A percentile compares a stretch with the other conserved stretches of the same genome.
These are phyloP conservation scores for Isoperla grammatica DNA, from an alignment of 2,888 invertebrate genomes.

Conservation along the genomic window DNA sequence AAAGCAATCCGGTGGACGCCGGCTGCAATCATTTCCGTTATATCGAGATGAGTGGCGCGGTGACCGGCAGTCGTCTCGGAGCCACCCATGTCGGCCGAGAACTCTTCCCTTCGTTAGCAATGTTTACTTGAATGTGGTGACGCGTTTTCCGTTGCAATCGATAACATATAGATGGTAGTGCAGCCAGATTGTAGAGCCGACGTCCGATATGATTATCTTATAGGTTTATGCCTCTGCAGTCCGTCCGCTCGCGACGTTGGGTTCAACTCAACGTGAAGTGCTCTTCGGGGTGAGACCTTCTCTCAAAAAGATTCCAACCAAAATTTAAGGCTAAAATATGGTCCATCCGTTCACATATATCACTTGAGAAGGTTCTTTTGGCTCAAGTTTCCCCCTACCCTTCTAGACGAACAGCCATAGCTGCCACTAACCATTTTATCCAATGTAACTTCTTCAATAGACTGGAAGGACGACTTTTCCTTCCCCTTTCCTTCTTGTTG, in stretches of 20 bases:
- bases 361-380: conserved; percentile 20
- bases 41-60: neutral
- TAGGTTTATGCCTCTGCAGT: conserved; percentile 13
- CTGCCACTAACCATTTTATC: conserved; percentile 30
- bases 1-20: neutral
- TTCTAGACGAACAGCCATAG: conserved; percentile 20
- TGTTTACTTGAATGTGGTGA: too few species aligned
- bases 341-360: conserved; percentile 25
- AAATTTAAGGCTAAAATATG: conserved; percentile 28
- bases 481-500: conserved; percentile 18
- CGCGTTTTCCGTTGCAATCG: too few species aligned
- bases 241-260: neutral
- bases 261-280: neutral
- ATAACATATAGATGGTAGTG: too few species aligned
- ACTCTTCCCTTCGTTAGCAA: too few species aligned
- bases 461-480: conserved; percentile 25
- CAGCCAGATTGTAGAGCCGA: too few species aligned
- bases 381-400: conserved; percentile 13
- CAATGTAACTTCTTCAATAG: conserved; percentile 29
- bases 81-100: neutral
- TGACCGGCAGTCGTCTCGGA: neutral
- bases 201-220: conserved; percentile 1
- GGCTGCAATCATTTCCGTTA: neutral
- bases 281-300: conserved; percentile 7
- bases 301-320: conserved; percentile 20